Evolutionary conservation across 2,888 invertebrate genomes (phyloP).

Genomic region (Drosophila nr. perissopoda): DNA sequence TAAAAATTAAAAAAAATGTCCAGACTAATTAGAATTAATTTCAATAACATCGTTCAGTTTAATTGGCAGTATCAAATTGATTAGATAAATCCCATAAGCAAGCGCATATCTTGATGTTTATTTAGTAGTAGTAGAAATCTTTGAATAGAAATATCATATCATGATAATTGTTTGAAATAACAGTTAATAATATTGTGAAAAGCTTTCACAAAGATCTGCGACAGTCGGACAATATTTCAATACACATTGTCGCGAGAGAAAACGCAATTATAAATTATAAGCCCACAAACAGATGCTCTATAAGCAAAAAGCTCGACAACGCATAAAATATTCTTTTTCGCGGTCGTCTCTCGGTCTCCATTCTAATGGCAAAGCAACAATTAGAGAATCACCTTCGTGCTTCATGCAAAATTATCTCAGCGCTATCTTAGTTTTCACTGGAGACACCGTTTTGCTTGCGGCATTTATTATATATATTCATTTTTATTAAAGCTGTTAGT

Average conservation of each 20-base stretch:
- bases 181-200: neutral
- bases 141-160: neutral
- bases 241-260: constrained; percentile 20
- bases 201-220: constrained; percentile 11
- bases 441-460: constrained; percentile 19
- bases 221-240: constrained; percentile 23
- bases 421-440: constrained; percentile 52
- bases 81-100: neutral
- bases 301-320: constrained; percentile 39
- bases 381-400: constrained; percentile 63
- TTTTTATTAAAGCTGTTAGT: constrained; percentile 3
- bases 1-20: neutral
- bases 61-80: neutral
- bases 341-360: constrained; percentile 38
- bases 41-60: neutral
- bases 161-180: neutral
- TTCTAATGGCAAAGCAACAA: constrained; percentile 39
- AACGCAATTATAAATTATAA: constrained; percentile 28
- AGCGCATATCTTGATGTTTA: neutral
- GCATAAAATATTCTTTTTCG: constrained; percentile 37
- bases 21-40: neutral
- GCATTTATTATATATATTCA: constrained; percentile 7
- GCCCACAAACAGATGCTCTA: constrained; percentile 13
- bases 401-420: constrained; percentile 50
- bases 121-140: neutral